Conservation (phyloP, 2,113 vertebrate species). For the Eolophus roseicapilla region DNA sequence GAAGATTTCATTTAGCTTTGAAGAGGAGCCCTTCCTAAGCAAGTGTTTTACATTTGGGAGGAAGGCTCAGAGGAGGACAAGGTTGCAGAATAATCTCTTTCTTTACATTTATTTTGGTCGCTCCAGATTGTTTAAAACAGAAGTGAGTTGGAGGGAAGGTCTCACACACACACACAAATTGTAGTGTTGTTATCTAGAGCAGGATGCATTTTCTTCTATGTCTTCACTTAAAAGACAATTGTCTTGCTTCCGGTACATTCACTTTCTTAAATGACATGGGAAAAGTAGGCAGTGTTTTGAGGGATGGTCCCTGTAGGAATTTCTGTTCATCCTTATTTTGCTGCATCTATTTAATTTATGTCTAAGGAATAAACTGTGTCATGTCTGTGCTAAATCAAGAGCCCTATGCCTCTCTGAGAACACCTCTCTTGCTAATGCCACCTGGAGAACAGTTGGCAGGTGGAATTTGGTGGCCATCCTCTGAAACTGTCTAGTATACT, state of each 20-base stretch:
- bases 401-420: not conserved
- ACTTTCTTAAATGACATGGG: not conserved
- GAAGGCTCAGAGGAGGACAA: not conserved
- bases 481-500: not conserved
- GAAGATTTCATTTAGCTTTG: slow-evolving; percentile 44
- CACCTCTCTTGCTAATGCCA: not conserved
- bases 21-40: slow-evolving; percentile 13
- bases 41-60: slow-evolving; percentile 35
- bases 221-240: not conserved
- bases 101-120: not conserved
- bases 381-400: not conserved
- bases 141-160: not conserved
- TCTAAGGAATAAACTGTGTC: not conserved
- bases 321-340: not conserved
- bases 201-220: not conserved
- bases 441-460: not conserved
- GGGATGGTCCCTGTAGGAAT: not conserved
- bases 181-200: not conserved
- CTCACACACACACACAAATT: not conserved
- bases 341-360: not conserved
- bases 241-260: not conserved
- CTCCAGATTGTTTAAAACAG: not conserved
- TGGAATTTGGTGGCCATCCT: not conserved
- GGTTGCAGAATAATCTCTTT: slow-evolving; percentile 6
- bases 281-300: not conserved